Evolutionary conservation across 2,888 invertebrate genomes (phyloP).

Genomic region (Ferdinandea cuprea): DNA sequence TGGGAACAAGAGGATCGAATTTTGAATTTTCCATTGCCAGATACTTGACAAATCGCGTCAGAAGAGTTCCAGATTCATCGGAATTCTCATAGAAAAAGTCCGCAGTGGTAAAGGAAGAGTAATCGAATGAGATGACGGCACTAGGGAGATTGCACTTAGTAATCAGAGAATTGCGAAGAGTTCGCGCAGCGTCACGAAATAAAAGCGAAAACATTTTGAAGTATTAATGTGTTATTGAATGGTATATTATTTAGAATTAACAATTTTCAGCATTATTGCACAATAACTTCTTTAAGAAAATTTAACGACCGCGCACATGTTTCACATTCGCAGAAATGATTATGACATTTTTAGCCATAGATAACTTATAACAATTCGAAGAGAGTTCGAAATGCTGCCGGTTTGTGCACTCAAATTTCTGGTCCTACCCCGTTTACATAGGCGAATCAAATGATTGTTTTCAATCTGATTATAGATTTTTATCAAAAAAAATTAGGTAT

Average conservation of each 20-base stretch:
- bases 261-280: conserved; percentile 28
- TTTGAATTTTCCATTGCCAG: conserved; percentile 80
- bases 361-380: not conserved
- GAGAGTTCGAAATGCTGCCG: not conserved
- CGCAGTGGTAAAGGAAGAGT: conserved; percentile 78
- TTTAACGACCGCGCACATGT: conserved; percentile 46
- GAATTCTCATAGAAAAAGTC: conserved; percentile 79
- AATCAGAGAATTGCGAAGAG: conserved; percentile 35
- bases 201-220: conserved; percentile 58
- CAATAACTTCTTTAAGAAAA: conserved; percentile 26
- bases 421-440: no score
- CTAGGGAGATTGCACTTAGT: conserved; percentile 37
- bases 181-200: conserved; percentile 53
- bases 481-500: no score
- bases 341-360: conserved; percentile 4
- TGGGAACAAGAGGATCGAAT: conserved; percentile 77
- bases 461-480: no score
- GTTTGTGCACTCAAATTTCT: no score
- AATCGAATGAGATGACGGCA: conserved; percentile 51
- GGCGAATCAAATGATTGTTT: no score
- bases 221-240: not conserved
- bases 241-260: not conserved
- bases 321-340: conserved; percentile 18
- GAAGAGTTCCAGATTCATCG: conserved; percentile 80
- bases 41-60: conserved; percentile 81